Base-by-base conservation (phyloP, 2,113 vertebrate species). In the Burhinus oedicnemus region DNA sequence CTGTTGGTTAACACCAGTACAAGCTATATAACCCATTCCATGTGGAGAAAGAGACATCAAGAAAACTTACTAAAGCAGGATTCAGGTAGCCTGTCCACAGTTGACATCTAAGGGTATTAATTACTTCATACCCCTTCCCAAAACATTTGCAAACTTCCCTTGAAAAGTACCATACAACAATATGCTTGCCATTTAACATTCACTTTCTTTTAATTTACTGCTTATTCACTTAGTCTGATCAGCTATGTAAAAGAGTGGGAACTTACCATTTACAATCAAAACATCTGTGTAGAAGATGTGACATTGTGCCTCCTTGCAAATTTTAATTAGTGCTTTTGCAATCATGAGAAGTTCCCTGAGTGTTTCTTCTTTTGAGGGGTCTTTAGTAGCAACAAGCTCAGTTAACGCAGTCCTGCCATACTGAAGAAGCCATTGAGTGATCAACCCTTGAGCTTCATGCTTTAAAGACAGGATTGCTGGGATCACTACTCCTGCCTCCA, bases 401-500 rank as follows among this genome's bases (percentile, higher is more conserved):
- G 95, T 97, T 88, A 99, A 96, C 3, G 22, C 89, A 25, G 82
- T 89, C 60, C 96, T 98, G 97, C 99, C 98, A 40, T 95, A 97
- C 83, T 98, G 97, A 47, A 98, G 97, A 92, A 99, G 98, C 99
- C 99, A 99, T 51, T 98, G 98, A 26, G 98, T 97, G 74, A 99
- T 87, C 72, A 99, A 84, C 8, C 79, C 88, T 72, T 84, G 98
- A 51, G 98, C 97, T 83, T 98, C 98, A 7, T 93, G 98, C 97
- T 98, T 99, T 91, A 99, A 97, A 7, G 98, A 98, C 64, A 98
- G 69, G 83, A 99, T 98, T 96, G 99, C 99, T 66, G 97, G 96
- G 90, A 98, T 97, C 47, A 98, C 98, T 2, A 92, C 84, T 40
- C 91, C 96, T 6, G 98, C 76, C 90, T 98, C 97, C 40, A 98